Conservation (phyloP, 2,888 invertebrate genomes). For the Temnothorax unifasciatus region DNA sequence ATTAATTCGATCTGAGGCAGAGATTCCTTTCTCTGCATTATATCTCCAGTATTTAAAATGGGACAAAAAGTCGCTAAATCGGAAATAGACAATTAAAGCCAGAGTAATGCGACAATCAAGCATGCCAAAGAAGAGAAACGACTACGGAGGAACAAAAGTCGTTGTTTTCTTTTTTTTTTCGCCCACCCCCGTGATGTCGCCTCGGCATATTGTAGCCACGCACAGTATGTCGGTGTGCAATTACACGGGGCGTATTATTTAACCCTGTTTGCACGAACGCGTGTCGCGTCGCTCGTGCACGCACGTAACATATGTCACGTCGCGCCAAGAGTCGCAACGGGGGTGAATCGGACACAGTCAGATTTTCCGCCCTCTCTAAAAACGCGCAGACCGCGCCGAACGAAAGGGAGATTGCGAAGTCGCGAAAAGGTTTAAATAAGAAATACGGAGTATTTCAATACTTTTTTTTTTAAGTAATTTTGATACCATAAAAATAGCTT, state of each 20-base stretch:
- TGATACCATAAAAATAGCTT: not conserved
- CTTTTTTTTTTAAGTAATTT: not conserved
- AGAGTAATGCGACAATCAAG: not conserved
- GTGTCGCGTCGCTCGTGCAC: conserved; percentile 65
- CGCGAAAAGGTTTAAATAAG: not conserved
- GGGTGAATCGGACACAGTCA: conserved; percentile 55
- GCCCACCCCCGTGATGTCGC: conserved; percentile 24
- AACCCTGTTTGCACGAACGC: conserved; percentile 77
- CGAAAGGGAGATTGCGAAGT: not conserved
- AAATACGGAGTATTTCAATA: not conserved
- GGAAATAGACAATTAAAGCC: not conserved
- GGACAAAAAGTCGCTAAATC: not conserved
- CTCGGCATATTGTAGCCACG: conserved; percentile 48
- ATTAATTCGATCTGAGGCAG: not conserved
- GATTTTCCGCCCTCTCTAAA: conserved; percentile 49
- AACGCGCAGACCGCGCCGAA: not conserved
- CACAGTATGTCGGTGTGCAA: conserved; percentile 71
- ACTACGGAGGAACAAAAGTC: not conserved
- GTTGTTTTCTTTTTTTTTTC: conserved; percentile 12
- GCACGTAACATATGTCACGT: conserved; percentile 75
- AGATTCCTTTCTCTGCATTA: not conserved
- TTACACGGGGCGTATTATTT: conserved; percentile 81
- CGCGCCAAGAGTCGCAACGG: conserved; percentile 40
- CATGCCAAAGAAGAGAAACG: not conserved
- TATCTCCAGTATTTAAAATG: not conserved